phyloP scores from a whole-genome alignment of 2,888 invertebrate species.

The Eupithecia centaureata region DNA sequence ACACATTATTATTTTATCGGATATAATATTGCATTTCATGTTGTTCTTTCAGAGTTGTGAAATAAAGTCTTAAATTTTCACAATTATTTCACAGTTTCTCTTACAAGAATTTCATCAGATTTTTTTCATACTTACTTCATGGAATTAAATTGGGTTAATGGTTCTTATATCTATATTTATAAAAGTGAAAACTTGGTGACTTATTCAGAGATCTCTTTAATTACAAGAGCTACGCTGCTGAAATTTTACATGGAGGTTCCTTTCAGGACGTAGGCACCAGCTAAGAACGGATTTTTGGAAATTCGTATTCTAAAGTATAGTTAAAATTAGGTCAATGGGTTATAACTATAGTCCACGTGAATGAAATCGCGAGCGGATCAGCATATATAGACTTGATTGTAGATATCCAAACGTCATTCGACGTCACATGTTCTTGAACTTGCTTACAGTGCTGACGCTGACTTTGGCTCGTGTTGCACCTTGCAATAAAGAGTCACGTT shows the following conservation, averaged over 20 bases:
- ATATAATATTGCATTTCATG: no score
- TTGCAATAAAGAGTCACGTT: background rate
- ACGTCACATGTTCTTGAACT: conserved; percentile 13
- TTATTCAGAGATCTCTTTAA: no score
- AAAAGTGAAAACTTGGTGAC: no score
- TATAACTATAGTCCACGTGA: no score
- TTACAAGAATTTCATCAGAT: background rate
- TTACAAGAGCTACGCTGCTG: no score
- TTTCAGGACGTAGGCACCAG: no score
- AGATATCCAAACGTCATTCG: background rate
- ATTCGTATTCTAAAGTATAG: no score
- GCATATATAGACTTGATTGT: background rate
- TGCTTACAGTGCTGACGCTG: conserved; percentile 14
- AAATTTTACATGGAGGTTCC: no score
- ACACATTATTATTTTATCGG: background rate
- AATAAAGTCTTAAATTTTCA: background rate
- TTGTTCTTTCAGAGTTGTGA: background rate
- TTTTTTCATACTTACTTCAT: background rate
- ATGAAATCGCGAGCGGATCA: no score
- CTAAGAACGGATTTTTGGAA: no score
- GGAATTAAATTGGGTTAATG: background rate
- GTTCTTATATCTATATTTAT: no score
- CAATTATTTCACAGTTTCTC: background rate
- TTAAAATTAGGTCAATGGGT: no score
- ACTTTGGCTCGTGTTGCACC: conserved; percentile 14